Evolutionary conservation across 2,888 invertebrate genomes (phyloP), one percentile per base, ranked within the genome.

Genomic region (Thecophora atra): DNA sequence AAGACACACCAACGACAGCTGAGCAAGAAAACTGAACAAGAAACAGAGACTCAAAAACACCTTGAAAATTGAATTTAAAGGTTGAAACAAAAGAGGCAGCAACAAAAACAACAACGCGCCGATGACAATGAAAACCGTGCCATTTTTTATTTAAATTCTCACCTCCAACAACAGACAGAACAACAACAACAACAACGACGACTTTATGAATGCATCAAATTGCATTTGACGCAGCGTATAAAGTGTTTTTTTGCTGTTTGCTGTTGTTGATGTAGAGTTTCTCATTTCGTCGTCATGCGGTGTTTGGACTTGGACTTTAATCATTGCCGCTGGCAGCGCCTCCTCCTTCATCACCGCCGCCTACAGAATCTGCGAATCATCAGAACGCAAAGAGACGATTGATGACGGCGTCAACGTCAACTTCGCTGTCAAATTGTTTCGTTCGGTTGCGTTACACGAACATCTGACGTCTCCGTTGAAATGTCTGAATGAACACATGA

Each of bases 61-160:
- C 70, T 70, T 70, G 70, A 70, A 70, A 70, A 70, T 28, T 70
- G 37, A 47, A 70, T 52, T 70, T 63, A 63, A 70, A 70, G 70
- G 63, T 70, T 54, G 64, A 54, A 70, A 54, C 51, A 60, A 70
- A 70, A 70, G 70, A 47, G 52, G 54, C 54, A 54, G 30, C 68
- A 68, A 26, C 44, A 54, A 42, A 21, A 65, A 64, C 70, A 63
- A 64, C 70, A 62, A 47, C 52, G 30, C 52, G 42, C 8, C 6
- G 11, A 30, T 37, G 51, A 37, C 63, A 51, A 62, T 58, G 44
- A 42, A 64, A 69, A 66, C 51, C 66, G 66, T 70, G 60, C 70
- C 70, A 70, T 73, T 73, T 66, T n/a, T 65, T 70, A 73, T 73
- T 73, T 58, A 64, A 73, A 73, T 73, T 63, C 37, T 37, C 42